Base-by-base conservation (phyloP, 2,113 vertebrate genomes). In the Stomatorhinus ivindoensis region DNA sequence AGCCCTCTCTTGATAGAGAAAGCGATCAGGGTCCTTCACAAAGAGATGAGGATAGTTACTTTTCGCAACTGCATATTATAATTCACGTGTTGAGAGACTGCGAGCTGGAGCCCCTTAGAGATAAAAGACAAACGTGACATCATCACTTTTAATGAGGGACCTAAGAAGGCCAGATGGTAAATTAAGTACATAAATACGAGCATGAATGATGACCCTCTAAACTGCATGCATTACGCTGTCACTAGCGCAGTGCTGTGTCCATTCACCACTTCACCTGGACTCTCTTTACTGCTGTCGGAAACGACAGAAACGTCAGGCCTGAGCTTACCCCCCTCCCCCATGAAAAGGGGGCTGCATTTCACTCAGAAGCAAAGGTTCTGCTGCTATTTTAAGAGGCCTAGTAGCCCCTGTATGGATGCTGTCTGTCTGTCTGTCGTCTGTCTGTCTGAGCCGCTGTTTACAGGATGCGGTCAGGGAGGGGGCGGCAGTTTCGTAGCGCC, bases 381-480 rank as follows among this genome's bases (percentile, higher is more conserved):
- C 24, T 51, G 48, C 46, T n/a, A 35, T n/a, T 35, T 15, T 39
- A 51, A 86, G 48, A 42, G 8, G 27, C 50, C 27, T 15, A 87
- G n/a, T 39, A 17, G 31, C 31, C 10, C 86, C 31, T 6, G 8
- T n/a, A 2, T 2, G 17, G 27, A 4, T 17, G n/a, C n/a, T 19
- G 86, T 51, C 27, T 31, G 86, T 58, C 48, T 24, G 24, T n/a
- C 9, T 51, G 51, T 51, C 48, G 48, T 13, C 46, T 47, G 46
- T 50, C 55, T 58, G 47, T 13, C 4, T n/a, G 35, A 27, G 53
- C 6, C 51, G 17, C 31, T 87, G 53, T 87, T 58, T 87, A 87
- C 86, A 87, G 86, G 51, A 87, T 61, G 86, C 0, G 86, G 86
- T 87, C 46, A 58, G n/a, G 17, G 50, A 87, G 86, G 53, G 35